Percentiles rank a stretch among this genome's conserved stretches.
These are phyloP conservation scores for Synanthedon formicaeformis DNA, from an alignment of 2,888 invertebrate species.

Conservation along the genomic window DNA sequence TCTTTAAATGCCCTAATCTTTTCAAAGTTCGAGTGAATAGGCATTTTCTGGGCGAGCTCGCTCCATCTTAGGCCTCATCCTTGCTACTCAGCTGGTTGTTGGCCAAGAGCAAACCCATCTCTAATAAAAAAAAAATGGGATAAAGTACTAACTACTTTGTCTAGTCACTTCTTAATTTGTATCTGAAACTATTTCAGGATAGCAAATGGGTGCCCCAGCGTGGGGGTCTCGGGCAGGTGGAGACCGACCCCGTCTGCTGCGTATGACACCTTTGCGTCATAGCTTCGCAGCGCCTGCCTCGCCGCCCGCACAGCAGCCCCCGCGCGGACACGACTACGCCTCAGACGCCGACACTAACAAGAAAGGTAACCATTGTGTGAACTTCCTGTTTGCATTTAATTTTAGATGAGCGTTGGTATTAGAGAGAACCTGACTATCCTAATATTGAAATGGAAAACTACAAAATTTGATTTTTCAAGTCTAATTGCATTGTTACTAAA, in stretches of 20 bases:
- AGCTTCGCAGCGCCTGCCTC: conserved; percentile 68
- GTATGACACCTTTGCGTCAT: conserved; percentile 71
- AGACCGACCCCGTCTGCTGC: conserved; percentile 66
- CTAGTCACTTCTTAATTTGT: neutral
- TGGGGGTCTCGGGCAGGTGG: conserved; percentile 62
- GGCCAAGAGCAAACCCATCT: too few species aligned
- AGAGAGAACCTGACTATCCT: neutral
- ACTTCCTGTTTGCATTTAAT: neutral
- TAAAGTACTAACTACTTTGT: too few species aligned
- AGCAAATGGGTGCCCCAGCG: conserved; percentile 56
- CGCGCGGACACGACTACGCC: conserved; percentile 59
- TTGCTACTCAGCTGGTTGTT: too few species aligned
- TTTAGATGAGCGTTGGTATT: neutral
- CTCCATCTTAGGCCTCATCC: too few species aligned
- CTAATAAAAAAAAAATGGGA: too few species aligned
- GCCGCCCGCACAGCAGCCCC: conserved; percentile 48
- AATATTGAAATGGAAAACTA: too few species aligned
- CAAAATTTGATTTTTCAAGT: too few species aligned
- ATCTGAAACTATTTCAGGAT: neutral
- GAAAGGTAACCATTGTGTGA: conserved; percentile 47
- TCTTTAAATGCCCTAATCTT: too few species aligned
- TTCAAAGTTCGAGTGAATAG: too few species aligned
- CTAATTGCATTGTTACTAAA: too few species aligned
- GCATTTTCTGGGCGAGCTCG: too few species aligned
- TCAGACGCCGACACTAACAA: conserved; percentile 73